Conservation (phyloP, 2,888 invertebrate species). For the Erynnis tages region DNA sequence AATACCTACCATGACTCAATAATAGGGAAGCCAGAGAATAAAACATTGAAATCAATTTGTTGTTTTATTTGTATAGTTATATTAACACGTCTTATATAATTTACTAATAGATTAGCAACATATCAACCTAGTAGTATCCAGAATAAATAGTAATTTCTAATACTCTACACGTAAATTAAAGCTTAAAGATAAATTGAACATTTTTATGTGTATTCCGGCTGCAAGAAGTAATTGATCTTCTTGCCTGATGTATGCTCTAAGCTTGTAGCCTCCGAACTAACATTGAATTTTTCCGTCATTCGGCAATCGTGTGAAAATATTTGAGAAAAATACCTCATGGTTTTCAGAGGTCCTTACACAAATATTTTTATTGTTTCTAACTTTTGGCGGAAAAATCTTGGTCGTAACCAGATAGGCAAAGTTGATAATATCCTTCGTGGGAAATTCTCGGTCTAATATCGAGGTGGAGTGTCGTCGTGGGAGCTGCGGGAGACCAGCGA, state of each 20-base stretch:
- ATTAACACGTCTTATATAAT: slow-evolving; percentile 11
- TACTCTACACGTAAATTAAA: slow-evolving; percentile 14
- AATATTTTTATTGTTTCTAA: too few relatives aligned
- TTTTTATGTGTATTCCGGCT: too few relatives aligned
- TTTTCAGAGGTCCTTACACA: too few relatives aligned
- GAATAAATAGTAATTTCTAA: background rate
- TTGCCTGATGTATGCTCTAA: too few relatives aligned
- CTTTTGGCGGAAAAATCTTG: too few relatives aligned
- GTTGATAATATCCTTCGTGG: too few relatives aligned
- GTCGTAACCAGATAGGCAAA: too few relatives aligned
- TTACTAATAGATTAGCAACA: background rate
- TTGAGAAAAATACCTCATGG: too few relatives aligned
- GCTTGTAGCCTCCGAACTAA: too few relatives aligned
- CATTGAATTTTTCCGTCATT: too few relatives aligned
- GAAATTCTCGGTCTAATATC: slow-evolving; percentile 46
- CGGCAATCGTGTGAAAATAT: too few relatives aligned
- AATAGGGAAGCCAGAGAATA: slow-evolving; percentile 34
- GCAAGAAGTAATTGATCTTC: too few relatives aligned
- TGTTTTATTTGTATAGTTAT: slow-evolving; percentile 41
- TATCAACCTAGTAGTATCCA: slow-evolving; percentile 8
- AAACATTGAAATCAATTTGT: slow-evolving; percentile 38
- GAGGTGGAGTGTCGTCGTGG: slow-evolving; percentile 32
- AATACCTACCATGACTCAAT: background rate
- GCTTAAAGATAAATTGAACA: background rate
- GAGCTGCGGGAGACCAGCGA: slow-evolving; percentile 56